Base-by-base conservation (phyloP, 2,113 vertebrate species). In the Plecturocebus donacophilus region DNA sequence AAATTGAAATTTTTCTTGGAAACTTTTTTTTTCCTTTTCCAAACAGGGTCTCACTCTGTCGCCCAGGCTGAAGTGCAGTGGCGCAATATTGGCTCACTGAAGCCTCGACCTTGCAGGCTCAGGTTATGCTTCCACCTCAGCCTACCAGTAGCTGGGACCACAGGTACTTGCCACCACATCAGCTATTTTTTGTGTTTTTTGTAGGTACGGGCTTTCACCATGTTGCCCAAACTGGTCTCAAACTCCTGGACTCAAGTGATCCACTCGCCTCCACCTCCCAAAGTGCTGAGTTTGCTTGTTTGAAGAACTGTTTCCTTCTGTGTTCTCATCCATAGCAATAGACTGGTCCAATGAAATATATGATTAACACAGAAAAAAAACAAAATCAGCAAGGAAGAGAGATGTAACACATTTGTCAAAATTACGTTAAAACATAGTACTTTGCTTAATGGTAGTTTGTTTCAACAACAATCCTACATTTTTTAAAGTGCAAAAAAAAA, bases 1-100 rank as follows among this genome's bases (percentile, higher is more conserved):
- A 86, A 92, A 83, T 68, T 85, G 52, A 47, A 90, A 79, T 42
- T 90, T 47, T 82, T 82, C 61, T 73, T 90, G 30, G 56, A 94
- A 93, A 88, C 49, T 70, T n/a, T 88, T 64, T 64, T 64, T 64
- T 64, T 30, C 12, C 12, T 64, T 64, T 64, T 64, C 61, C 27
- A 30, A 27, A 64, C 61, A 64, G 12, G 61, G 27, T 64, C 61
- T 52, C 52, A 52, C 52, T 30, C 61, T 64, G 61, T 30, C 5
- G 5, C 5, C 61, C 27, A 30, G 61, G 61, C 61, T 30, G 61
- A 64, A 64, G 61, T 64, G 12, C 61, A 64, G 27, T 64, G 27
- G 61, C 13, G 27, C 0, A 12, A 64, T 64, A 27, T 64, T 6
- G 25, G 61, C 61, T 13, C 61, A 64, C 61, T 64, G 61, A 30